A percentile compares a stretch with the other conserved stretches of the same genome.
These are phyloP conservation scores for Potamarius usumacintae DNA, from an alignment of 2,113 vertebrate genomes.

Conservation along the genomic window DNA sequence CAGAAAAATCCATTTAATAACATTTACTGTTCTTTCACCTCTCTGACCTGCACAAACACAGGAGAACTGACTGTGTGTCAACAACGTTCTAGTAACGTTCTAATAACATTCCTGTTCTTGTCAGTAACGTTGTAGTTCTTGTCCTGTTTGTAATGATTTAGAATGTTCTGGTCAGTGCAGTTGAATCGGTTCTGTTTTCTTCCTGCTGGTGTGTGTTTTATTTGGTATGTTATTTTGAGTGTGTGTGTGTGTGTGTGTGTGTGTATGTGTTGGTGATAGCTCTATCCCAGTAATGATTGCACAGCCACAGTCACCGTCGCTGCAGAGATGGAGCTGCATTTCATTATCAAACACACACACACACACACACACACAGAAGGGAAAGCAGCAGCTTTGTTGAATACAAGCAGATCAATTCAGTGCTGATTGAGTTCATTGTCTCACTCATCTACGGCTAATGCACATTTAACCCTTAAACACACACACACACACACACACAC, in stretches of 20 bases:
- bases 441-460: not conserved
- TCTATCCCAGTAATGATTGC: constrained; percentile 76
- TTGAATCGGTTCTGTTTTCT: not conserved
- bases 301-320: constrained; percentile 70
- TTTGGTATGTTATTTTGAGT: not conserved
- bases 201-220: not conserved
- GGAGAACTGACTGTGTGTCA: constrained; percentile 17
- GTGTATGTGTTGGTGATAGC: constrained; percentile 63
- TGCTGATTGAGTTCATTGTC: not conserved
- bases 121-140: not conserved
- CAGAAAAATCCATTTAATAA: not conserved
- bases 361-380: constrained; percentile 24
- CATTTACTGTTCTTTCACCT: constrained; percentile 12
- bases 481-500: not conserved
- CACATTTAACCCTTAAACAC: not conserved
- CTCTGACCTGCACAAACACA: constrained; percentile 43
- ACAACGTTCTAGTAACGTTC: not conserved
- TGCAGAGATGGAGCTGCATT: constrained; percentile 67
- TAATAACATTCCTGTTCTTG: not conserved
- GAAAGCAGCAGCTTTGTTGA: constrained; percentile 9
- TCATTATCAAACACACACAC: constrained; percentile 61
- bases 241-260: constrained; percentile 35
- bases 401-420: constrained; percentile 21
- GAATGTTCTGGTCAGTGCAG: not conserved
- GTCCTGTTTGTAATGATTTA: not conserved